Evolutionary conservation across 2,113 vertebrate species (phyloP), one percentile per base, ranked within the genome.

Genomic region (Hucho hucho): DNA sequence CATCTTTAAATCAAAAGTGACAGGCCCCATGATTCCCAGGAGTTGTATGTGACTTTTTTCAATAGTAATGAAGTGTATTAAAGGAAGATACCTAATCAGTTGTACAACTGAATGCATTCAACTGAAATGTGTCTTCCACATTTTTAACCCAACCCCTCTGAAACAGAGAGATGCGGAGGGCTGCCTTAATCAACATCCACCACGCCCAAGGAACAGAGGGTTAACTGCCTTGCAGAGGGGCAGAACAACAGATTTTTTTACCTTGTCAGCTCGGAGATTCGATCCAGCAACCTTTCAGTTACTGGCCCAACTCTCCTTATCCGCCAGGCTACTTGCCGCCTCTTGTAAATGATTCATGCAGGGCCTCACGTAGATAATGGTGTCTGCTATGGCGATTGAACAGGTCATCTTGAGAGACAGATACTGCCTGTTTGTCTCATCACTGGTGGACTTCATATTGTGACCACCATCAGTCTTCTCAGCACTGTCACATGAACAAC

Each of bases 21-120:
- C 22, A 64, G 53, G 14, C n/a, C 14, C 24, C 26, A 32, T 32
- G 22, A 46, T 71, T 6, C 28, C 14, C 56, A 22, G 22, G 65
- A 64, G 63, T 75, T 71, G 14, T 12, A 47, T n/a, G 72, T 70
- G 72, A 65, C 67, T 24, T 53, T 53, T 37, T 18, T 70, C 56
- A 75, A 70, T 80, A 37, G 69, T 79, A 43, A 79, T 49, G 32
- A 73, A 75, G 70, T 64, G 25, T 68, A 58, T 81, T 82, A 64
- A 11, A 69, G 74, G 49, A 32, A 7, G 6, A 32, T 32, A 32
- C 32, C 32, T 6, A 32, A 0, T 32, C 32, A 32, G 32, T 32
- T 32, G 6, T 32, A 6, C 6, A 32, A 6, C 6, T 32, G 32
- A 32, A 32, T 32, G 32, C 1, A 32, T 32, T 32, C 32, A 32